phyloP scores from a whole-genome alignment of 1,140 invertebrate genomes.

The Dreissena polymorpha region DNA sequence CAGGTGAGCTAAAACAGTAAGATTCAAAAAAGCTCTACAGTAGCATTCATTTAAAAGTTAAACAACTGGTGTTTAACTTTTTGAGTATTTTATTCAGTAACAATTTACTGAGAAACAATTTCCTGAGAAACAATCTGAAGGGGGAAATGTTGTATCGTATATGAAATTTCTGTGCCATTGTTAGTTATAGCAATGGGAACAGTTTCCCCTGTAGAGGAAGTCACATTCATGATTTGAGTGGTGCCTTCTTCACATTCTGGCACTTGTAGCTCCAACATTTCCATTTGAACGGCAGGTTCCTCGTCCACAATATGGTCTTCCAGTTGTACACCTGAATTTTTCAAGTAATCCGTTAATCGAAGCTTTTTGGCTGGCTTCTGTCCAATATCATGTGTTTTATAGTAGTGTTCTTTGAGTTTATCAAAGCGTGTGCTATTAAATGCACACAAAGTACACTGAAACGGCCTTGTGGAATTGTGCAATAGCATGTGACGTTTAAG shows the following conservation, averaged over 20 bases:
- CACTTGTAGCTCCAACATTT: constrained; percentile 45
- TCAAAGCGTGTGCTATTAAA: constrained; percentile 82
- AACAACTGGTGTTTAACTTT: too few species aligned
- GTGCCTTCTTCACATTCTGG: constrained; percentile 5
- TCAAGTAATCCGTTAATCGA: constrained; percentile 44
- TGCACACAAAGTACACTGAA: constrained; percentile 76
- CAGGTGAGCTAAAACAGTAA: too few species aligned
- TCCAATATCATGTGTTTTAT: constrained; percentile 69
- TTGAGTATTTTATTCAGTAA: too few species aligned
- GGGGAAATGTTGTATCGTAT: constrained; percentile 38
- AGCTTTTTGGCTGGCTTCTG: constrained; percentile 60
- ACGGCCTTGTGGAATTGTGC: constrained; percentile 64
- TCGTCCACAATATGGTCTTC: not conserved
- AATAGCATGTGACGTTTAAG: constrained; percentile 73
- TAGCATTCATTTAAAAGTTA: too few species aligned
- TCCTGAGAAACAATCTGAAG: constrained; percentile 33
- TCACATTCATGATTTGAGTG: constrained; percentile 44
- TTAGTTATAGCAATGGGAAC: constrained; percentile 46
- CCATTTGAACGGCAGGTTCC: constrained; percentile 7
- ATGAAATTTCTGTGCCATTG: constrained; percentile 27
- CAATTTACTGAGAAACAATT: constrained; percentile 22
- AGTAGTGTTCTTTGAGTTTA: constrained; percentile 82
- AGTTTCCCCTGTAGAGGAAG: constrained; percentile 37
- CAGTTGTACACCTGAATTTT: constrained; percentile 17
- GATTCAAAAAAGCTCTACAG: too few species aligned